Conservation (phyloP, 2,113 vertebrate genomes). For the Cyanoramphus novaezelandiae region DNA sequence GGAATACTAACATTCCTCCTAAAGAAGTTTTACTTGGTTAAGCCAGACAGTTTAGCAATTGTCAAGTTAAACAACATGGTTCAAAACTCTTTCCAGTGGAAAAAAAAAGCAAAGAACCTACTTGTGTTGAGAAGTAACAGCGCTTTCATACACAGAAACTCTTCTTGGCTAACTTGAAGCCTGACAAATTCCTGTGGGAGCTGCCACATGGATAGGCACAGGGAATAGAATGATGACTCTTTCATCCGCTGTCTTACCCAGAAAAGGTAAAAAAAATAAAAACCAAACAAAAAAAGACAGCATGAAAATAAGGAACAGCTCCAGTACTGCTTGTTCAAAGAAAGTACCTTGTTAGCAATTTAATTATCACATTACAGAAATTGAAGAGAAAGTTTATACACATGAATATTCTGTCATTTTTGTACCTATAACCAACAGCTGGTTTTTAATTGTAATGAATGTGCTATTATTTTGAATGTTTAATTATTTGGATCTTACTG, state of each 20-base stretch:
- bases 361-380: not conserved
- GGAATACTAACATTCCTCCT: not conserved
- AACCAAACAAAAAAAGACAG: not conserved
- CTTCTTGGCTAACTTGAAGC: conserved; percentile 91
- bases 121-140: conserved; percentile 94
- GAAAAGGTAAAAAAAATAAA: not conserved
- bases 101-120: conserved; percentile 64
- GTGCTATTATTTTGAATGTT: not conserved
- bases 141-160: conserved; percentile 98
- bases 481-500: not conserved
- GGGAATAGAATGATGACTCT: conserved; percentile 91
- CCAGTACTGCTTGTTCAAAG: not conserved
- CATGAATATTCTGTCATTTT: not conserved
- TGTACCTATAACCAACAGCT: not conserved
- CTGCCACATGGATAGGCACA: conserved; percentile 94
- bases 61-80: not conserved
- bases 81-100: not conserved
- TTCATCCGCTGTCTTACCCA: conserved; percentile 90
- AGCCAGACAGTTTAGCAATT: not conserved
- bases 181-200: conserved; percentile 95
- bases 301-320: not conserved
- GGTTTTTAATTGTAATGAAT: not conserved
- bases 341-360: not conserved
- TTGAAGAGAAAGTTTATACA: not conserved
- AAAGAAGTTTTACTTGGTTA: not conserved